These are phyloP conservation scores for Sebastolobus altivelis DNA, from an alignment of 2,797 vertebrate genomes.

Conservation along the genomic window DNA sequence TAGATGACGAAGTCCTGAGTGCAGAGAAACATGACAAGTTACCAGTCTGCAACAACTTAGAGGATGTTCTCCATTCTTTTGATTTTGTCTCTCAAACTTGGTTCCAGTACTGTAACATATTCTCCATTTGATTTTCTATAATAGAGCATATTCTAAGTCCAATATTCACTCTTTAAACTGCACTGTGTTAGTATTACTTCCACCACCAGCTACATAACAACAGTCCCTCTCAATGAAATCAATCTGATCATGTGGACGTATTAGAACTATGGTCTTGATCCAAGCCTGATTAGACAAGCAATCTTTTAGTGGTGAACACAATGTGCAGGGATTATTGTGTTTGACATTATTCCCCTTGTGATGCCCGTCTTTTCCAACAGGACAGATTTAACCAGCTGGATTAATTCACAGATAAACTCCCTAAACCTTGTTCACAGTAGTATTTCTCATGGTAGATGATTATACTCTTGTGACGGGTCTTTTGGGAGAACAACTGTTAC, in stretches of 20 bases:
- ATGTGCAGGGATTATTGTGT: slow-evolving; percentile 43
- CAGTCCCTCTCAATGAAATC: slow-evolving; percentile 23
- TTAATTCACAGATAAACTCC: slow-evolving; percentile 37
- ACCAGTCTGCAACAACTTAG: neutral
- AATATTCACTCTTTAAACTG: neutral
- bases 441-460: slow-evolving; percentile 29
- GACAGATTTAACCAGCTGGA: slow-evolving; percentile 42
- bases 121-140: neutral
- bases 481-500: slow-evolving; percentile 44
- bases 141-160: too few relatives aligned
- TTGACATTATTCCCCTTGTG: slow-evolving; percentile 40
- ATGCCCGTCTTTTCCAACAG: slow-evolving; percentile 45
- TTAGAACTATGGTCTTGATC: slow-evolving; percentile 41
- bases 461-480: slow-evolving; percentile 7
- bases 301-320: slow-evolving; percentile 40
- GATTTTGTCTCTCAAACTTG: neutral
- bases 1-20: slow-evolving; percentile 87
- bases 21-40: slow-evolving; percentile 8
- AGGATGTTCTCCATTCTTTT: neutral
- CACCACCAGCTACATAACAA: slow-evolving; percentile 5
- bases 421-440: slow-evolving; percentile 21
- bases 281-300: slow-evolving; percentile 54
- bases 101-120: too few relatives aligned
- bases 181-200: neutral
- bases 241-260: slow-evolving; percentile 40